A percentile compares a stretch with the other conserved stretches of the same genome.
phyloP scores from a whole-genome alignment of 2,113 vertebrate genomes.

The Alaudala cheleensis region DNA sequence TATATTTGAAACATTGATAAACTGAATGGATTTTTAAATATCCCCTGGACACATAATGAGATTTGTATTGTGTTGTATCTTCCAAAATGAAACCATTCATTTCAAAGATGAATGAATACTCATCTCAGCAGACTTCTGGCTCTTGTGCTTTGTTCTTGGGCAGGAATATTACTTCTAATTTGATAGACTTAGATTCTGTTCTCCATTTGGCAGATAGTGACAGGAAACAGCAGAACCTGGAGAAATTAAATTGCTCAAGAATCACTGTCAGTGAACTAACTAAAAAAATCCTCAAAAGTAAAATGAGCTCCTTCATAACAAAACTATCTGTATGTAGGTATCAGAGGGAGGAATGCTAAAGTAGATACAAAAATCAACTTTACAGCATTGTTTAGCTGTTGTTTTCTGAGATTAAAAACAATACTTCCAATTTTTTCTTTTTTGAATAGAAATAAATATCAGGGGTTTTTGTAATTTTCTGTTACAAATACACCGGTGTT shows the following conservation, averaged over 20 bases:
- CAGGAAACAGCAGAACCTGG: background rate
- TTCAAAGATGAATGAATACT: background rate
- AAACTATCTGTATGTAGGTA: background rate
- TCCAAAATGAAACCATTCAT: background rate
- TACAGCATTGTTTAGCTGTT: background rate
- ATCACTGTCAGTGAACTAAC: background rate
- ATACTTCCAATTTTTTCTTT: background rate
- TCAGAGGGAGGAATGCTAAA: background rate
- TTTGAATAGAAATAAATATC: background rate
- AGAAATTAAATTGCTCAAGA: background rate
- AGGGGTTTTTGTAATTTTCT: background rate
- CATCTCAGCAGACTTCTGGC: background rate
- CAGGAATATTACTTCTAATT: background rate
- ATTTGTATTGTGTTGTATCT: background rate
- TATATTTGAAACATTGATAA: background rate
- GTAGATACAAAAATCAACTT: background rate
- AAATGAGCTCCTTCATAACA: background rate
- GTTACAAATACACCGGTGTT: background rate
- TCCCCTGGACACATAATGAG: background rate
- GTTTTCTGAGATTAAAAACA: background rate
- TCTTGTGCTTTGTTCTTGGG: background rate
- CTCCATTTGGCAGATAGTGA: background rate
- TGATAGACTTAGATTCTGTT: background rate
- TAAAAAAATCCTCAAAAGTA: background rate
- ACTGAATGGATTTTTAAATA: background rate